phyloP scores from a whole-genome alignment of 2,888 invertebrate species.

The Anodontia alba region DNA sequence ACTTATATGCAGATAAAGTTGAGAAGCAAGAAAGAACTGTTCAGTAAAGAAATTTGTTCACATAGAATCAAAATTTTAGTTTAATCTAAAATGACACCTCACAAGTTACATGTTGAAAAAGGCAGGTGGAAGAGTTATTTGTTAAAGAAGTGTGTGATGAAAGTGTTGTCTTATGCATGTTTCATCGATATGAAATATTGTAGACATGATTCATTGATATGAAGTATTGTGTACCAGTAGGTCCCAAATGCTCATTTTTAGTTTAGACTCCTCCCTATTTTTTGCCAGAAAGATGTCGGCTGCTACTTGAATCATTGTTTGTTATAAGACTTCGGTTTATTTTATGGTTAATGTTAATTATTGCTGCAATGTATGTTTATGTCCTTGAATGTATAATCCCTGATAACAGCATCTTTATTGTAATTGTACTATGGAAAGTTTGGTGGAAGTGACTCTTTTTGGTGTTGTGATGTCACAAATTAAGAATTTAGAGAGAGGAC shows the following conservation, averaged over 20 bases:
- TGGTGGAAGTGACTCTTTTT: no score
- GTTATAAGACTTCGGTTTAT: background rate
- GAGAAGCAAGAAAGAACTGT: no score
- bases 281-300: background rate
- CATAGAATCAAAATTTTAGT: no score
- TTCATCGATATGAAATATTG: constrained; percentile 1
- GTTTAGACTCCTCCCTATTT: background rate
- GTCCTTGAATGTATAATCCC: background rate
- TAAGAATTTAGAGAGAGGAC: no score
- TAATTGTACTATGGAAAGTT: no score
- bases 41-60: no score
- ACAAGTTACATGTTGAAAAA: background rate
- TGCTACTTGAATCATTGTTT: background rate
- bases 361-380: background rate
- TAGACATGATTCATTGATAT: background rate
- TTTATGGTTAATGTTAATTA: background rate
- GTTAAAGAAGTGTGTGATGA: background rate
- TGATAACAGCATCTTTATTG: constrained; percentile 3
- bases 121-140: no score
- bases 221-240: background rate
- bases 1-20: no score
- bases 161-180: constrained; percentile 10
- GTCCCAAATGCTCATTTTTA: background rate
- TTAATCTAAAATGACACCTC: no score
- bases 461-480: no score